Percentiles rank a stretch among this genome's conserved stretches.
Evolutionary conservation across 2,113 vertebrate genomes (phyloP).

Genomic region (Phyllostomus hastatus): DNA sequence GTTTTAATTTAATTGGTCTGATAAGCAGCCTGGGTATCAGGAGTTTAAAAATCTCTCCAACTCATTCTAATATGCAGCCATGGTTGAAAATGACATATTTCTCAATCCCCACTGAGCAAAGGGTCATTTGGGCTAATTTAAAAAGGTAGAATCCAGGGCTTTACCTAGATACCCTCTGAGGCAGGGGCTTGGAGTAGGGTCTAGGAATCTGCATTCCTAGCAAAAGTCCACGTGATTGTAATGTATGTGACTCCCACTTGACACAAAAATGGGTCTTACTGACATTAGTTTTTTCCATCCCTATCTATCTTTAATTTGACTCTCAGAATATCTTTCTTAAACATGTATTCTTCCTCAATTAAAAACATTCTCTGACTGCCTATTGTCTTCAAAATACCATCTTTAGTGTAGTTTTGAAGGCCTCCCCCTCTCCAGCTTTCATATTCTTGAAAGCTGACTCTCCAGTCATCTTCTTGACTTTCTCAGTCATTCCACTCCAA

Average conservation of each 20-base stretch:
- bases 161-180: neutral
- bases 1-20: neutral
- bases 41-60: slow-evolving; percentile 5
- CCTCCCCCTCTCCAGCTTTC: neutral
- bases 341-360: neutral
- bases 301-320: neutral
- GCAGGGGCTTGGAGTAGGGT: neutral
- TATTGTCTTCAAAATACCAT: neutral
- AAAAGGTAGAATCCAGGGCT: neutral
- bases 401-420: neutral
- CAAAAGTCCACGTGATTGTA: neutral
- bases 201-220: neutral
- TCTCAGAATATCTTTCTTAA: neutral
- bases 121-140: neutral
- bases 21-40: neutral
- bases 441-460: no score
- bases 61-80: neutral
- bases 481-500: neutral
- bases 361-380: neutral
- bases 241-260: neutral
- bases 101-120: neutral
- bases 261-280: neutral
- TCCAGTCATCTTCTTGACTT: neutral
- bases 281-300: neutral
- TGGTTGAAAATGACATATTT: slow-evolving; percentile 5